Evolutionary conservation across 2,888 invertebrate species (phyloP).

Genomic region (Euclidia mi): DNA sequence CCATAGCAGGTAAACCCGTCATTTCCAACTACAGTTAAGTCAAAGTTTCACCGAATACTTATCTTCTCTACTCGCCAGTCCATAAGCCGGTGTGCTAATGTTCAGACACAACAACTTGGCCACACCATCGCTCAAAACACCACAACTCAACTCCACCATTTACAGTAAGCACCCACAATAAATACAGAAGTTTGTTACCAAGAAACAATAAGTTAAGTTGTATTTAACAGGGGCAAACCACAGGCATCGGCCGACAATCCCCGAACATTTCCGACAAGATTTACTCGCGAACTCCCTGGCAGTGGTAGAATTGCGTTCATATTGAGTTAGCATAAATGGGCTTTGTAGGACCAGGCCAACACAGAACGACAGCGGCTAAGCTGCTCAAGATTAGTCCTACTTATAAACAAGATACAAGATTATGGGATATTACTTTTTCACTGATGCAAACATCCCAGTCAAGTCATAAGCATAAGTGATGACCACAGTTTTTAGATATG

Average conservation of each 20-base stretch:
- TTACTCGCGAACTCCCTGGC: constrained; percentile 58
- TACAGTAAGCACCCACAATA: constrained; percentile 38
- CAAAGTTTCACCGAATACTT: constrained; percentile 6
- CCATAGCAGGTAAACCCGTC: neutral
- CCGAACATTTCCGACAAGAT: constrained; percentile 58
- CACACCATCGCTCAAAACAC: constrained; percentile 25
- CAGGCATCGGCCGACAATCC: constrained; percentile 58
- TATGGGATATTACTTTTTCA: too few species aligned
- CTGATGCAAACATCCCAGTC: too few species aligned
- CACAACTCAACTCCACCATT: constrained; percentile 30
- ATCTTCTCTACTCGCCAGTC: neutral
- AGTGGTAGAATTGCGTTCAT: constrained; percentile 4
- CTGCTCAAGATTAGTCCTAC: too few species aligned
- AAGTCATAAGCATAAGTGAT: too few species aligned
- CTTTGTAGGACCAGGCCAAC: too few species aligned
- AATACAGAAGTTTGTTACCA: constrained; percentile 53
- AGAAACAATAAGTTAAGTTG: constrained; percentile 68
- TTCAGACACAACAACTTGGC: constrained; percentile 23
- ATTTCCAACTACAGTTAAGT: neutral
- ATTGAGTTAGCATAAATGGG: neutral
- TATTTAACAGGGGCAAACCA: constrained; percentile 66
- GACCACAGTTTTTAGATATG: too few species aligned
- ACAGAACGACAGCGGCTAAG: too few species aligned
- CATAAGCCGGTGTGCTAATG: constrained; percentile 15
- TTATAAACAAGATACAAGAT: too few species aligned